A percentile compares a stretch with the other conserved stretches of the same genome.
Evolutionary conservation across 2,113 vertebrate genomes (phyloP).

Genomic region (Leucosticte australis): DNA sequence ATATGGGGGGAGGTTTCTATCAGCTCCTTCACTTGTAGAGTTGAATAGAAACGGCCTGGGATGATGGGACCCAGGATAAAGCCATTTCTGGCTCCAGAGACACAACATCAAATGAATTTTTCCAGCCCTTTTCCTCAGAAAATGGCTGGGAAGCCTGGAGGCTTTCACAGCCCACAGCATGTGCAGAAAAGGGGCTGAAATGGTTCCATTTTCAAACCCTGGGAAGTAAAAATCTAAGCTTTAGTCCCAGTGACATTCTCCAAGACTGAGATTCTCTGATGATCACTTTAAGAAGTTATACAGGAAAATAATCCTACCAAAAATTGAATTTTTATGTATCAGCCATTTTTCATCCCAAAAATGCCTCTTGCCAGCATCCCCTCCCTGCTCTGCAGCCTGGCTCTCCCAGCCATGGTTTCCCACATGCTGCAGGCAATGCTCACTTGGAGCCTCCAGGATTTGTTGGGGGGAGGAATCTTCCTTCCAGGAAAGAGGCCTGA

Average conservation of each 20-base stretch:
- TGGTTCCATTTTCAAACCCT: background rate
- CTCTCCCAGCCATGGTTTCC: background rate
- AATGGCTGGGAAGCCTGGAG: background rate
- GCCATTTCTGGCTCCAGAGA: background rate
- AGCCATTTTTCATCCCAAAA: background rate
- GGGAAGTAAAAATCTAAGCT: background rate
- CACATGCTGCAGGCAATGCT: background rate
- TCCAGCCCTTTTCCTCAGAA: background rate
- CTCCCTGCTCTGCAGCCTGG: background rate
- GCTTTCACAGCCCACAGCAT: background rate
- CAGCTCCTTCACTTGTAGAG: background rate
- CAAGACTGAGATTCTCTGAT: background rate
- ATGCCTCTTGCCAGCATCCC: background rate
- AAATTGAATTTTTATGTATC: background rate
- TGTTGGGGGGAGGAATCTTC: background rate
- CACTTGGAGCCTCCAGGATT: background rate
- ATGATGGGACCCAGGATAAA: background rate
- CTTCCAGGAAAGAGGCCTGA: background rate
- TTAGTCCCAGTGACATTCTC: background rate
- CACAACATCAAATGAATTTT: background rate
- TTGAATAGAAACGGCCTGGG: background rate
- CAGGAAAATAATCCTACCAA: background rate
- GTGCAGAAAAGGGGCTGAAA: background rate
- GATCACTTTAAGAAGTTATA: background rate
- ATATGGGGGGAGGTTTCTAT: background rate